Evolutionary conservation across 1,140 invertebrate species (phyloP), one percentile per base, ranked within the genome.

Genomic region (Zelostemma sp.): DNA sequence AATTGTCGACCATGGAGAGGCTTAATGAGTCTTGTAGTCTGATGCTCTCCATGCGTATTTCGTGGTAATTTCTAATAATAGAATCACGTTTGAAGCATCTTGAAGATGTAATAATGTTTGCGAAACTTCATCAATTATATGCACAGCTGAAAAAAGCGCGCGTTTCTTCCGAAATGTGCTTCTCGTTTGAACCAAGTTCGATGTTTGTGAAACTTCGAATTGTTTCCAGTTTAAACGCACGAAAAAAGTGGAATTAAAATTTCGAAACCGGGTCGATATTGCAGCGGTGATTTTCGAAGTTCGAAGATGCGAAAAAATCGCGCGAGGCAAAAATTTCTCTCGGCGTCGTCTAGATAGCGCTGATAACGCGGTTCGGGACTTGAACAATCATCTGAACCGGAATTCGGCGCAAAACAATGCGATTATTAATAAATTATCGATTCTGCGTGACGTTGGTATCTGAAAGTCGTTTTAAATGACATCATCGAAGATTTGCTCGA

Each of bases 61-160:
- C 40, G 40, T 41, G 40, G 40, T 41, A n/a, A 41, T 15, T 14
- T 6, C 40, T 41, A 41, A 41, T 41, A 41, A 41, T 41, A 41
- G 40, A 15, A 41, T 15, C 40, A 8, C 14, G 15, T 41, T 41
- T 15, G 14, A 41, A 41, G 15, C 40, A 8, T 15, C 40, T 41
- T 8, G 40, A 41, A 15, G 15, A 15, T 15, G 15, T 41, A 15
- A 41, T 41, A 14, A 41, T 15, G 14, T 15, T 15, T 15, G 1
- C 8, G 15, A 41, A 41, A 15, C 15, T 15, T 41, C 12, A 31
- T 31, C 5, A 6, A 31, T 31, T 6, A 31, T n/a, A n/a, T n/a
- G n/a, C n/a, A n/a, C n/a, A n/a, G n/a, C n/a, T n/a, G n/a, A n/a
- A n/a, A n/a, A n/a, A n/a, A n/a, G n/a, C n/a, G n/a, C n/a, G n/a